phyloP scores from a whole-genome alignment of 2,888 invertebrate species.

The Lissonota sp. region DNA sequence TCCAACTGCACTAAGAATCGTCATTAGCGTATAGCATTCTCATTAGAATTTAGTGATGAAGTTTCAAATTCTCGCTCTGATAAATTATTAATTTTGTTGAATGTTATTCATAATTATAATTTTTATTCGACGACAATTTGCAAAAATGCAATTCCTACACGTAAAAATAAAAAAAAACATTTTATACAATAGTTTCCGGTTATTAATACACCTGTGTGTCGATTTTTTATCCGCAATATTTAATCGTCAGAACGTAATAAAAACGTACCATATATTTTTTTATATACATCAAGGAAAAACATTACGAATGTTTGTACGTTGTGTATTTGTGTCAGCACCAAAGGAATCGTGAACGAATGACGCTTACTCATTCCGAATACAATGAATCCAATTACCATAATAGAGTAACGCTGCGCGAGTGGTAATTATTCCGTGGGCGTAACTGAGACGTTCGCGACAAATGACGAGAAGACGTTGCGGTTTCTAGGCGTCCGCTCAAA shows the following conservation, averaged over 20 bases:
- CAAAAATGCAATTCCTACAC: background rate
- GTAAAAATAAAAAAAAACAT: conserved; percentile 20
- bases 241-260: conserved; percentile 5
- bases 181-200: conserved; percentile 8
- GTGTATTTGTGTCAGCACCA: conserved; percentile 35
- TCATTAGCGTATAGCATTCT: too few relatives aligned
- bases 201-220: conserved; percentile 19
- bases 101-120: background rate
- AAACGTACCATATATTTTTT: background rate
- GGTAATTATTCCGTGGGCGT: conserved; percentile 66
- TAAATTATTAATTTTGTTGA: too few relatives aligned
- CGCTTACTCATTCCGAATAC: conserved; percentile 66
- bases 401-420: conserved; percentile 62
- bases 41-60: too few relatives aligned
- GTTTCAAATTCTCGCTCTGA: too few relatives aligned
- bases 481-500: conserved; percentile 43
- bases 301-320: background rate
- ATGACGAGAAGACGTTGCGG: conserved; percentile 55
- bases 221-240: conserved; percentile 16
- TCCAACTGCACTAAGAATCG: too few relatives aligned
- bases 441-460: conserved; percentile 57
- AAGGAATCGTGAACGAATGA: conserved; percentile 42
- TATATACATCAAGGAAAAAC: conserved; percentile 12
- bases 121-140: conserved; percentile 24
- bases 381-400: conserved; percentile 66